Conservation (phyloP, 53 echinoderm and acorn worm genomes). For the Holothuria leucospilota region DNA sequence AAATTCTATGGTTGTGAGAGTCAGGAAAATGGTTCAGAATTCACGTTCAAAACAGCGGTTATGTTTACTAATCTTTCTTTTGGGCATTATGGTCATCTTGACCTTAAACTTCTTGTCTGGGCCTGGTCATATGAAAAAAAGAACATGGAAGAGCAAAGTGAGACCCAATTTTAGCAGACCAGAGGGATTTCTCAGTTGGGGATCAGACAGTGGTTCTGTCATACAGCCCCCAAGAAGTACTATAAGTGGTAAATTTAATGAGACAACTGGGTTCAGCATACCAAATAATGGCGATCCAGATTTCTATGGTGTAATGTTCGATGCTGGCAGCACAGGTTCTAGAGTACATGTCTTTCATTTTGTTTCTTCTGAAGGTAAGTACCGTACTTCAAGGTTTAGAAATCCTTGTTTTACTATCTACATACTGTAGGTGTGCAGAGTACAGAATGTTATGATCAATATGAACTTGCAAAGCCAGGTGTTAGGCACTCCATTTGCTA, state of each 20-base stretch:
- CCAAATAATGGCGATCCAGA: slow-evolving; percentile 41
- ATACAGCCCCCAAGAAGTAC: too few relatives aligned
- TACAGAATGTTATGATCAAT: too few relatives aligned
- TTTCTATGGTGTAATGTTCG: slow-evolving; percentile 94
- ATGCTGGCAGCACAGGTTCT: slow-evolving; percentile 94
- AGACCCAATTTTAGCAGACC: slow-evolving; percentile 8
- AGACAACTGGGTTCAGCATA: background rate
- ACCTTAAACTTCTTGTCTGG: slow-evolving; percentile 1
- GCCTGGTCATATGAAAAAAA: background rate
- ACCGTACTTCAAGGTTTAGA: too few relatives aligned
- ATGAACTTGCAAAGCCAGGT: too few relatives aligned
- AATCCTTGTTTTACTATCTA: too few relatives aligned
- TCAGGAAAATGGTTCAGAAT: slow-evolving; percentile 20
- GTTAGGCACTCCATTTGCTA: too few relatives aligned
- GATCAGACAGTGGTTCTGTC: too few relatives aligned
- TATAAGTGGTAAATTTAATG: too few relatives aligned
- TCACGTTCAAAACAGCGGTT: slow-evolving; percentile 12
- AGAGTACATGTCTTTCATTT: slow-evolving; percentile 93
- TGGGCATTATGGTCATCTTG: background rate
- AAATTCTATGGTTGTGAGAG: too few relatives aligned
- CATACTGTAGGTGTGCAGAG: too few relatives aligned
- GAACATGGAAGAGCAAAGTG: background rate
- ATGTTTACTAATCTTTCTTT: slow-evolving; percentile 1
- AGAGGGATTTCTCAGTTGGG: background rate
- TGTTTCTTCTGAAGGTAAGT: slow-evolving; percentile 2